Evolutionary conservation across 2,797 vertebrate species (phyloP), one percentile per base, ranked within the genome.

Genomic region (Pristis pectinata): DNA sequence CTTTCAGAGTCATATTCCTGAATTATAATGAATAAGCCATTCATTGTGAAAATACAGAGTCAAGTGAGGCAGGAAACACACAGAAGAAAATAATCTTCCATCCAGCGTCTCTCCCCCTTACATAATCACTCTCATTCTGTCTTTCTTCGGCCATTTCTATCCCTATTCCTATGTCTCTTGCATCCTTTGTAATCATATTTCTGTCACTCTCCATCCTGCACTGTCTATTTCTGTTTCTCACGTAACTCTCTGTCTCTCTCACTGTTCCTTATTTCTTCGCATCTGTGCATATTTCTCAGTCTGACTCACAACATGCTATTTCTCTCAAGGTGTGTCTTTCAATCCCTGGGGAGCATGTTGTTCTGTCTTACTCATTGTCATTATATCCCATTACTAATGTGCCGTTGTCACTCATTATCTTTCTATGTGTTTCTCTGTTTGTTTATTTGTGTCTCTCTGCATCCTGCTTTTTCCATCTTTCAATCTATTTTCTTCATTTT

Each of bases 181-280:
- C 85, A 72, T 72, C 22, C 70, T 72, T 72, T 72, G 70, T 64
- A 27, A 37, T n/a, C 59, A 15, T 6, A 22, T 61, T 56, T 89
- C 53, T 0, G 34, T 89, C 30, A 34, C 85, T 64, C 87, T 64
- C 59, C 15, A 9, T 61, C 83, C 70, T 24, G 22, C 17, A 72
- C 70, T 5, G 17, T 22, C 70, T 5, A 72, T 72, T 72, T 72
- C 22, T 72, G 70, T 72, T 72, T 72, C 61, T 72, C 70, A 24
- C 22, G 53, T 24, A 37, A 44, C 41, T 96, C 95, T 96, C 94
- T 79, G 82, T 96, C 96, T 95, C 97, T 95, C 95, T 95, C 96
- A 97, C 96, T 79, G 3, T 17, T 95, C 96, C 95, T 95, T 95
- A 96, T 96, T 96, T 96, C 95, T 94, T 80, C 94, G 30, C 95